Evolutionary conservation across 2,113 vertebrate species (phyloP), one percentile per base, ranked within the genome.

Genomic region (Poecilia latipinna): DNA sequence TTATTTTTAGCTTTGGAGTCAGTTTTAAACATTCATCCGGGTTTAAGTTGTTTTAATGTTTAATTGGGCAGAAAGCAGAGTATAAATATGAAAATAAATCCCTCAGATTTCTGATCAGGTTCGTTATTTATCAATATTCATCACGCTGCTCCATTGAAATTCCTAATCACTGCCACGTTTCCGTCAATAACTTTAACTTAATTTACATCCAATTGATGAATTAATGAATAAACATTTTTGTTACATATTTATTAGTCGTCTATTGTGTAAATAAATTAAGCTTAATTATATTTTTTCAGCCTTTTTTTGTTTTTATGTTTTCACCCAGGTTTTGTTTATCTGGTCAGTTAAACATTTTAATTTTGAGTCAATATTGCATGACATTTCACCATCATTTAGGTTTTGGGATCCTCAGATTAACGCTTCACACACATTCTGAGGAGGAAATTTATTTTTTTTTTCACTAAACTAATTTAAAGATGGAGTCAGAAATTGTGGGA

Each of bases 51-150:
- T 17, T 37, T 13, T 11, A 42, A 31, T 62, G 60, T 44, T 54
- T 61, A 17, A 70, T 28, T n/a, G 28, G 54, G 54, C 8, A 54
- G 33, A n/a, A 5, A 17, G 54, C 10, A 1, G 57, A 29, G 19
- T 28, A n/a, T 7, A 37, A 37, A 32, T 70, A 1, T 42, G 22
- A 13, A 68, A 1, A 68, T 3, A 17, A 17, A 57, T 19, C 51
- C 54, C n/a, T 29, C 66, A 68, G 8, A 68, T 68, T 61, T 61
- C 60, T 31, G 60, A 72, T 63, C 28, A 24, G 54, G 24, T 24
- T 57, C 35, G 19, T 72, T 37, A 26, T 35, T 65, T 31, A 74
- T 74, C 31, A 57, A 35, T 57, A 64, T 64, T 63, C 37, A 65
- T 74, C 39, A 4, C 12, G 60, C 12, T n/a, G 62, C 28, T 26